Conservation (phyloP, 2,113 vertebrate genomes). For the Etia nguti region DNA sequence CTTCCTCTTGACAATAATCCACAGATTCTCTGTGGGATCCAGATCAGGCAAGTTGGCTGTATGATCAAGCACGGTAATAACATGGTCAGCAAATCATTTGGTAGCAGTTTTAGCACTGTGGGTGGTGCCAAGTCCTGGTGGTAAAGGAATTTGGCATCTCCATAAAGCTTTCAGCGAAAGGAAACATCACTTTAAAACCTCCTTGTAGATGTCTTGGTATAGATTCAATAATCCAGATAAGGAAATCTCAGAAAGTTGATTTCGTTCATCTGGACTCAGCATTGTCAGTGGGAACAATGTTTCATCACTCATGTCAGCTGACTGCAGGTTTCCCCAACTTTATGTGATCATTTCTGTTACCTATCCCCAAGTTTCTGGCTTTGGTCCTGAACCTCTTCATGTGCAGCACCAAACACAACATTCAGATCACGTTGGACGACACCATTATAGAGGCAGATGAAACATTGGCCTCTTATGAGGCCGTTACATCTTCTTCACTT, state of each 20-base stretch:
- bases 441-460: neutral
- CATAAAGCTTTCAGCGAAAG: neutral
- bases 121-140: neutral
- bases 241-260: neutral
- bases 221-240: neutral
- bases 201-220: neutral
- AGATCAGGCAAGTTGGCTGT: rapidly evolving
- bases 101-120: neutral
- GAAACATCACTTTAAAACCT: neutral
- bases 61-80: neutral
- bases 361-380: neutral
- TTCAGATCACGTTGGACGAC: neutral
- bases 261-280: rapidly evolving
- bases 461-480: neutral
- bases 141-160: neutral
- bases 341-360: rapidly evolving
- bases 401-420: neutral
- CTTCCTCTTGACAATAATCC: neutral
- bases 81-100: neutral
- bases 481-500: neutral
- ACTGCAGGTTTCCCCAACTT: rapidly evolving
- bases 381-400: neutral
- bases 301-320: neutral
- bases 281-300: neutral
- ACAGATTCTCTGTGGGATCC: neutral